phyloP scores from a whole-genome alignment of 2,888 invertebrate genomes.

The Pollenia labialis region DNA sequence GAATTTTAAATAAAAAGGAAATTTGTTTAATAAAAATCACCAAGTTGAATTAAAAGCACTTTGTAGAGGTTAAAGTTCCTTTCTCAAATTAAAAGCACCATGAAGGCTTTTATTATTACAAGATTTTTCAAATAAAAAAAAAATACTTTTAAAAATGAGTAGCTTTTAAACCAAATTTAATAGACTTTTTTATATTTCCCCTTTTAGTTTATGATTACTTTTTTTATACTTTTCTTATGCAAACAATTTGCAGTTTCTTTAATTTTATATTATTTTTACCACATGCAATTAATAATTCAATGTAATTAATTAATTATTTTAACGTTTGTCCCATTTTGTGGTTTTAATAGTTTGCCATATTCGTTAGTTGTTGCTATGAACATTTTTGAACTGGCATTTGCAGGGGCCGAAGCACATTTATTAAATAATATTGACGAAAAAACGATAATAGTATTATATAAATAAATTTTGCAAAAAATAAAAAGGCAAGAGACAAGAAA shows the following conservation, averaged over 20 bases:
- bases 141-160: no score
- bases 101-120: no score
- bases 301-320: conserved; percentile 51
- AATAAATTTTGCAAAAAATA: conserved; percentile 32
- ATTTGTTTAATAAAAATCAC: no score
- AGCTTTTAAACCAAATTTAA: no score
- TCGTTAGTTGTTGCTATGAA: conserved; percentile 13
- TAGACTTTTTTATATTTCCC: no score
- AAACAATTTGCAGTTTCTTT: not conserved
- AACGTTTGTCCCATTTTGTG: conserved; percentile 33
- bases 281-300: conserved; percentile 39
- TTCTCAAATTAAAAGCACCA: no score
- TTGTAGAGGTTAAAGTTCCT: no score
- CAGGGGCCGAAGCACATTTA: not conserved
- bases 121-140: no score
- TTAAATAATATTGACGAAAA: not conserved
- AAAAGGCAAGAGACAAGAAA: not conserved
- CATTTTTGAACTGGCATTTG: not conserved
- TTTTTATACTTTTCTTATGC: no score
- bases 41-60: no score
- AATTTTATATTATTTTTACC: not conserved
- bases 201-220: no score
- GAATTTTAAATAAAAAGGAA: no score
- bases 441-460: conserved; percentile 15
- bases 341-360: conserved; percentile 19